phyloP scores from a whole-genome alignment of 2,113 vertebrate species.

The Sarotherodon lohbergeri region DNA sequence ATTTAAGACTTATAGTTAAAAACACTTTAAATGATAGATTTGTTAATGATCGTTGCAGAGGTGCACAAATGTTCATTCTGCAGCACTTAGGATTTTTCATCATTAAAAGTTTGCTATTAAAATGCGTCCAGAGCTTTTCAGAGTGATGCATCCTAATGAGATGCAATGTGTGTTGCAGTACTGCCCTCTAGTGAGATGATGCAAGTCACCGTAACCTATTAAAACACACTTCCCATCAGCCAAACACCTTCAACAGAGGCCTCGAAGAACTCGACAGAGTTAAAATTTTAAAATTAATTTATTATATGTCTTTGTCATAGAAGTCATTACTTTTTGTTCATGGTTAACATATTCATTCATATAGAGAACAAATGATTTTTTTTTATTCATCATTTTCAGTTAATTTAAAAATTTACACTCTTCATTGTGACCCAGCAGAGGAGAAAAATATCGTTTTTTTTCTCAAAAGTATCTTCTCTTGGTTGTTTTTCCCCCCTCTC shows the following conservation, averaged over 20 bases:
- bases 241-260: neutral
- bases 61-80: neutral
- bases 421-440: constrained; percentile 39
- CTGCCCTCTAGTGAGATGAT: constrained; percentile 63
- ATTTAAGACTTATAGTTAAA: neutral
- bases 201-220: neutral
- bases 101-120: neutral
- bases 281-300: constrained; percentile 75
- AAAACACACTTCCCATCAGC: neutral
- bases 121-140: neutral
- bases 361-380: constrained; percentile 67
- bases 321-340: constrained; percentile 66
- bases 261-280: neutral
- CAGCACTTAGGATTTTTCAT: neutral
- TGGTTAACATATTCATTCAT: constrained; percentile 77
- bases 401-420: constrained; percentile 69
- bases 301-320: constrained; percentile 77
- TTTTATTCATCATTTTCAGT: constrained; percentile 31
- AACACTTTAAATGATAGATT: neutral
- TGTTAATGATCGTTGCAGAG: neutral
- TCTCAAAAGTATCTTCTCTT: constrained; percentile 34
- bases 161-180: constrained; percentile 28
- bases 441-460: constrained; percentile 53
- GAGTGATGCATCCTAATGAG: neutral
- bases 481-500: neutral